Percentiles rank a stretch among this genome's conserved stretches.
Conservation (phyloP, 1,140 invertebrate species). For the Apis cerana region DNA sequence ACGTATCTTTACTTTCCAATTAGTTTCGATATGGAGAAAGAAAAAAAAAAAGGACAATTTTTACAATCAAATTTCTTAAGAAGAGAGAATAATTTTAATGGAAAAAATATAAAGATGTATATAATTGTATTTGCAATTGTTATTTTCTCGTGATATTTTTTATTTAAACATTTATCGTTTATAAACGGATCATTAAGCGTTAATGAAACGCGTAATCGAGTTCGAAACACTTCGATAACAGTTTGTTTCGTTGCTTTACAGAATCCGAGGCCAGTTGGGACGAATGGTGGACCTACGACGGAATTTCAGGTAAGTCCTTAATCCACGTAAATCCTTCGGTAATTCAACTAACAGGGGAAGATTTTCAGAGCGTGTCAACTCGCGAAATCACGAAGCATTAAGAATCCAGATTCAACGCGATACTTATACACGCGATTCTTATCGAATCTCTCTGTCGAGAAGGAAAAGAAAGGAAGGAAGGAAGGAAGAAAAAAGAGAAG, state of each 20-base stretch:
- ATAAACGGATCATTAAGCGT: not conserved
- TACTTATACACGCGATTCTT: not conserved
- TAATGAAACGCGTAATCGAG: not conserved
- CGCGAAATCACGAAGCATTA: not conserved
- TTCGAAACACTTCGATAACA: not conserved
- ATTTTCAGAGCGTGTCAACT: not conserved
- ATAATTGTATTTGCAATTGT: no score
- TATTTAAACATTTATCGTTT: no score
- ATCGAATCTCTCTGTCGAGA: not conserved
- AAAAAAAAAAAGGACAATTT: not conserved
- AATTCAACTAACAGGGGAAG: constrained; percentile 8
- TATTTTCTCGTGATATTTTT: no score
- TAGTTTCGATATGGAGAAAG: not conserved
- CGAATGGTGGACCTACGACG: constrained; percentile 87
- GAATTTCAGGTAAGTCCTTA: constrained; percentile 83
- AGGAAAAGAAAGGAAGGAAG: not conserved
- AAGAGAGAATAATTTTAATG: no score
- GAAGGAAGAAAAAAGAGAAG: not conserved
- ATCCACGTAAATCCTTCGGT: constrained; percentile 5
- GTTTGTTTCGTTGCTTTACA: constrained; percentile 62
- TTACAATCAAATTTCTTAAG: no score
- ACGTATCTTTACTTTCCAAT: not conserved
- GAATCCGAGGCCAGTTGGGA: constrained; percentile 83
- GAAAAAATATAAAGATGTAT: no score
- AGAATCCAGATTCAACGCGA: not conserved